phyloP scores from a whole-genome alignment of 2,888 invertebrate species.

The Dolichopus griseipennis region DNA sequence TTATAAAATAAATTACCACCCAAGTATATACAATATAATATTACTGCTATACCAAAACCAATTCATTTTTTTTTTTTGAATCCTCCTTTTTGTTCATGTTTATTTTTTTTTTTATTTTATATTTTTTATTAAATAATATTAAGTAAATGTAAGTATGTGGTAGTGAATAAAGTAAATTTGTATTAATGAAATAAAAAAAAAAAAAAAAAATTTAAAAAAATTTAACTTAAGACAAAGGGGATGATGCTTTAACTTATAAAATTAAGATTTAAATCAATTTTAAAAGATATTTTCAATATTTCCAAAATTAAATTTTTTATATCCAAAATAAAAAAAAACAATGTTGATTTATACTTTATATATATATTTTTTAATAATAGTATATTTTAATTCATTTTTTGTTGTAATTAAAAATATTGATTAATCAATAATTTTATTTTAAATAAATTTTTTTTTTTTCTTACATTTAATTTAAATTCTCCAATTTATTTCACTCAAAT shows the following conservation, averaged over 20 bases:
- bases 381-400: not conserved
- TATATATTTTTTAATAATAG: not conserved
- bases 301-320: not conserved
- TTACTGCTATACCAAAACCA: not conserved
- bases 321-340: not conserved
- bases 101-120: no score
- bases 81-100: not conserved
- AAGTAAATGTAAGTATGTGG: not conserved
- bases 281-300: not conserved
- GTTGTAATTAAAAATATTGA: not conserved
- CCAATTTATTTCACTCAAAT: not conserved
- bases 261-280: not conserved
- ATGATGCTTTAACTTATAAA: not conserved
- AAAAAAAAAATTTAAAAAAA: not conserved
- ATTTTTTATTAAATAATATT: not conserved
- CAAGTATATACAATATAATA: not conserved
- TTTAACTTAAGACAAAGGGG: not conserved
- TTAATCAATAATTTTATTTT: not conserved
- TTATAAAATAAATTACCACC: not conserved
- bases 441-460: no score
- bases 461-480: no score
- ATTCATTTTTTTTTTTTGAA: not conserved
- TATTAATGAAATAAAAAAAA: not conserved
- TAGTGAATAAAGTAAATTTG: not conserved
- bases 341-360: no score